A percentile compares a stretch with the other conserved stretches of the same genome.
phyloP scores from a whole-genome alignment of 2,888 invertebrate genomes.

The Tetranychus truncatus region DNA sequence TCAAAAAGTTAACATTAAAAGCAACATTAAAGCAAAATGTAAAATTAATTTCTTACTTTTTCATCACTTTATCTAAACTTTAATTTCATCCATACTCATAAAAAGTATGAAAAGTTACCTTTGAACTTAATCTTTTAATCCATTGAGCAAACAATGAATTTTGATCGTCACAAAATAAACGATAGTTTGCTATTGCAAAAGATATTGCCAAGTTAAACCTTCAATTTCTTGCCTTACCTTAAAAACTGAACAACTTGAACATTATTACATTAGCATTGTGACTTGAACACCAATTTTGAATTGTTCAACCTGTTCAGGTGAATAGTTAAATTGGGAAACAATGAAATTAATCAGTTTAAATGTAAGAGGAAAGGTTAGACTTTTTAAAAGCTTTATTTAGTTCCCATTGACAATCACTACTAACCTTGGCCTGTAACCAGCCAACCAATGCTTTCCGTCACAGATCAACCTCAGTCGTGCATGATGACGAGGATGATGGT shows the following conservation, averaged over 20 bases:
- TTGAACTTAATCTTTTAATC: background rate
- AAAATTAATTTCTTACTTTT: background rate
- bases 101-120: background rate
- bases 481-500: background rate
- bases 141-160: background rate
- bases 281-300: too few species aligned
- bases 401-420: background rate
- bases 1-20: background rate
- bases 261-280: too few species aligned
- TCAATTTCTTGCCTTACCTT: too few species aligned
- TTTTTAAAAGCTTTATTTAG: background rate
- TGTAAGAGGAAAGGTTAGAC: too few species aligned
- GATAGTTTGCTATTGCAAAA: too few species aligned
- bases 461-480: background rate
- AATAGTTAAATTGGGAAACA: too few species aligned
- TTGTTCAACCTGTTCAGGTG: too few species aligned
- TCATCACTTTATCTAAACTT: background rate
- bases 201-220: too few species aligned
- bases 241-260: too few species aligned
- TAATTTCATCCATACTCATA: background rate
- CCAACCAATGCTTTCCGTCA: background rate
- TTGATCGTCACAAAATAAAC: background rate
- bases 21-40: background rate
- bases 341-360: too few species aligned
- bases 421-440: background rate